These are phyloP conservation scores for Tyrannus savana DNA, from an alignment of 2,113 vertebrate species.

Conservation along the genomic window DNA sequence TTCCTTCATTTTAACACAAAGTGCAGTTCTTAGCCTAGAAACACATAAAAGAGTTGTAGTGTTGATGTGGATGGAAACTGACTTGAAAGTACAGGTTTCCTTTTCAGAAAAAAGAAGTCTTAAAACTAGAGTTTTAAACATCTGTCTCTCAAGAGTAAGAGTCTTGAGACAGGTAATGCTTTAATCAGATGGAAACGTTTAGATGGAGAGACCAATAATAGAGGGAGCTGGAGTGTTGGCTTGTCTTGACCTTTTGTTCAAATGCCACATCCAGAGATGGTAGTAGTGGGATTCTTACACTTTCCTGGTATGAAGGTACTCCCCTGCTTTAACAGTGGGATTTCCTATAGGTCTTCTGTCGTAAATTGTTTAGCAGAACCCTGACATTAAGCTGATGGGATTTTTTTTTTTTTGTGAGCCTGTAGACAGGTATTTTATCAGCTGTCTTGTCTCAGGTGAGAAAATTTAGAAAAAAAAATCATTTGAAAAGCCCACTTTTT, in stretches of 20 bases:
- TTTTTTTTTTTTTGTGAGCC: neutral
- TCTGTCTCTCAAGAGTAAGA: neutral
- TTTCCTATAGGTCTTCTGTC: neutral
- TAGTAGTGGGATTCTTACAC: accelerated
- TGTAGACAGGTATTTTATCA: neutral
- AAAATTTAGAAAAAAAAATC: neutral
- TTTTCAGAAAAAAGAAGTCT: neutral
- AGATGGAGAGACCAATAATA: neutral
- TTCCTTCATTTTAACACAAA: neutral
- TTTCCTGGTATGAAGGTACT: neutral
- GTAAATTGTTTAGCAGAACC: neutral
- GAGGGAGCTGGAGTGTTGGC: neutral
- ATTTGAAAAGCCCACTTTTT: neutral
- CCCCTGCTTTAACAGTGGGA: neutral
- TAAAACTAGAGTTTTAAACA: neutral
- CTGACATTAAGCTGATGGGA: neutral
- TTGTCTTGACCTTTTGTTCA: neutral
- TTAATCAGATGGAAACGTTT: neutral
- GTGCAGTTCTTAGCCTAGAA: neutral
- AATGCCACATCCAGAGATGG: neutral
- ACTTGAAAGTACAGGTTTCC: neutral
- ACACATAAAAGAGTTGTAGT: neutral
- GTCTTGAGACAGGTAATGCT: neutral
- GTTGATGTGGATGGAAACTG: neutral
- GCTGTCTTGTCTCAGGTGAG: accelerated